phyloP scores from a whole-genome alignment of 2,113 vertebrate species.

The Amblyopsis rosae region DNA sequence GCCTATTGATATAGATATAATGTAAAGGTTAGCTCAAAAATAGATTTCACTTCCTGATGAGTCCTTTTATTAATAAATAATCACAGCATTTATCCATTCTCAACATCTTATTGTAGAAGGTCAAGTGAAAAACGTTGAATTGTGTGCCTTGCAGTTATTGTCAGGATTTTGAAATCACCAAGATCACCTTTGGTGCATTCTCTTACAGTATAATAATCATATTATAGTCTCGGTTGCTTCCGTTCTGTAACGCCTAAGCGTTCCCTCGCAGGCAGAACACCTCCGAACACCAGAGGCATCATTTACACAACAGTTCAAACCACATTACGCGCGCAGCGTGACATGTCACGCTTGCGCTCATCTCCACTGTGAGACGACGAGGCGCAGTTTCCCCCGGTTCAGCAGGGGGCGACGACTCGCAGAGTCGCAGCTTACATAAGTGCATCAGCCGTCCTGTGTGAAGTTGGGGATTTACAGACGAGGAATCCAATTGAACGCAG shows the following conservation, averaged over 20 bases:
- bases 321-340: slow-evolving; percentile 51
- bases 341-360: slow-evolving; percentile 50
- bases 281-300: slow-evolving; percentile 40
- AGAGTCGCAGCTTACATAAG: slow-evolving; percentile 49
- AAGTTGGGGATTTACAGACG: slow-evolving; percentile 52
- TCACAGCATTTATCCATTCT: too few species aligned
- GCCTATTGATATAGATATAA: too few species aligned
- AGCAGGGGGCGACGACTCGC: slow-evolving; percentile 47
- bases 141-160: too few species aligned
- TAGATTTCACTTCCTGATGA: too few species aligned
- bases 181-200: slow-evolving; percentile 2
- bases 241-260: slow-evolving; percentile 7
- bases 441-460: slow-evolving; percentile 53
- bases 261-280: slow-evolving; percentile 48
- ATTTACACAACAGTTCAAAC: slow-evolving; percentile 43
- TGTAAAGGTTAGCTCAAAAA: too few species aligned
- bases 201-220: slow-evolving; percentile 26
- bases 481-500: slow-evolving; percentile 61
- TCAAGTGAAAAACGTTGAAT: too few species aligned
- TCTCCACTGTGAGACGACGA: slow-evolving; percentile 54
- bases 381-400: slow-evolving; percentile 30
- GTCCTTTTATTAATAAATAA: too few species aligned
- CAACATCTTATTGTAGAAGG: too few species aligned
- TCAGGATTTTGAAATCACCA: too few species aligned
- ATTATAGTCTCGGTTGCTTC: too few species aligned